These are phyloP conservation scores for Cheilinus undulatus DNA, from an alignment of 2,113 vertebrate genomes.

Conservation along the genomic window DNA sequence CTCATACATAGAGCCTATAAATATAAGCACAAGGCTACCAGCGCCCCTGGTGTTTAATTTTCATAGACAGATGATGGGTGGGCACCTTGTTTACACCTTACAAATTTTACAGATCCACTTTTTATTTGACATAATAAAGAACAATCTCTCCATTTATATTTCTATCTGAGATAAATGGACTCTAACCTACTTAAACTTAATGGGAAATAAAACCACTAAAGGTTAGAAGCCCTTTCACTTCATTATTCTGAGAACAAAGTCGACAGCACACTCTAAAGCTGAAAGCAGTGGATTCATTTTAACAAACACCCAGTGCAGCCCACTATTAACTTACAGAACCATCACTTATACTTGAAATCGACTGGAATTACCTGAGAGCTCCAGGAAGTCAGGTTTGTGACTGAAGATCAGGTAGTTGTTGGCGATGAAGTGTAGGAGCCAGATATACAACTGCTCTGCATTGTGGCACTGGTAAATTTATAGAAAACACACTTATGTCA, in stretches of 20 bases:
- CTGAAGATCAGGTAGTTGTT: constrained; percentile 99
- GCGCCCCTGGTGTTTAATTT: no score
- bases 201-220: not conserved
- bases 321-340: not conserved
- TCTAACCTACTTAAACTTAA: not conserved
- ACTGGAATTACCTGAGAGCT: constrained; percentile 90
- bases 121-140: not conserved
- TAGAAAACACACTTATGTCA: not conserved
- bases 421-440: constrained; percentile 98
- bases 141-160: not conserved
- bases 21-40: no score
- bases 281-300: not conserved
- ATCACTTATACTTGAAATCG: not conserved
- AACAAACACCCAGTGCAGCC: not conserved
- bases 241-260: not conserved
- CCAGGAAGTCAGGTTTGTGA: constrained; percentile 96
- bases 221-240: not conserved
- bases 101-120: not conserved
- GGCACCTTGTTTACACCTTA: constrained; percentile 7
- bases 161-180: not conserved
- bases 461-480: constrained; percentile 90
- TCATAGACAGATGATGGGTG: no score
- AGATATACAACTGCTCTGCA: constrained; percentile 93
- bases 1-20: no score
- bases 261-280: not conserved